Evolutionary conservation across 64 coral and sea anemone species (phyloP), one percentile per base, ranked within the genome.

Genomic region (Pocillopora verrucosa): DNA sequence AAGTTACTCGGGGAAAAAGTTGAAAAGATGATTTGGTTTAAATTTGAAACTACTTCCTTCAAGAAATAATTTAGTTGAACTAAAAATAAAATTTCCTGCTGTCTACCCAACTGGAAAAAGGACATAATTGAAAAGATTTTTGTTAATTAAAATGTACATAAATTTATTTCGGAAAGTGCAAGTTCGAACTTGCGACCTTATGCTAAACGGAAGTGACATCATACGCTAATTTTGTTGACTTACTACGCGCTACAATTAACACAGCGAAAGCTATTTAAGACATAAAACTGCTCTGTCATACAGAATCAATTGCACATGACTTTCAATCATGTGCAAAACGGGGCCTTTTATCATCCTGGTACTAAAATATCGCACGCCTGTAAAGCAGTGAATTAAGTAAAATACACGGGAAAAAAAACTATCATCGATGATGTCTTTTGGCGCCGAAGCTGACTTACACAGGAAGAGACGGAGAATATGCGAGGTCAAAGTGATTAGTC

Each of bases 281-380:
- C 82, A 56, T 65, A 36, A 19, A n/a, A 30, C 72, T 72, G 82
- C 82, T 62, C 1, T 85, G 82, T 85, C 82, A 85, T 63, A 72
- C 20, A 22, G 82, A 85, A 68, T 45, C 82, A 85, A 85, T 65
- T 70, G 82, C 64, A 72, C 57, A 85, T 85, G 82, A 85, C 82
- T 85, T 72, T 37, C 26, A 68, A 84, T 26, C 72, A 72, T 72
- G 82, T 85, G 70, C 64, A 85, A 73, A 85, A 85, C 82, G 20
- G 82, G 64, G 22, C 67, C 70, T 85, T 70, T 65, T 72, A 65
- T 85, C 82, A 85, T 85, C 63, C 82, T 20, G 56, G 59, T 19
- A 34, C 26, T 22, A 59, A 60, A 79, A 79, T 59, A 3, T 13
- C 10, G n/a, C 20, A 56, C 77, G 59, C 24, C 77, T 57, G n/a